Conservation (phyloP, 2,113 vertebrate species). For the Dasyornis broadbenti region DNA sequence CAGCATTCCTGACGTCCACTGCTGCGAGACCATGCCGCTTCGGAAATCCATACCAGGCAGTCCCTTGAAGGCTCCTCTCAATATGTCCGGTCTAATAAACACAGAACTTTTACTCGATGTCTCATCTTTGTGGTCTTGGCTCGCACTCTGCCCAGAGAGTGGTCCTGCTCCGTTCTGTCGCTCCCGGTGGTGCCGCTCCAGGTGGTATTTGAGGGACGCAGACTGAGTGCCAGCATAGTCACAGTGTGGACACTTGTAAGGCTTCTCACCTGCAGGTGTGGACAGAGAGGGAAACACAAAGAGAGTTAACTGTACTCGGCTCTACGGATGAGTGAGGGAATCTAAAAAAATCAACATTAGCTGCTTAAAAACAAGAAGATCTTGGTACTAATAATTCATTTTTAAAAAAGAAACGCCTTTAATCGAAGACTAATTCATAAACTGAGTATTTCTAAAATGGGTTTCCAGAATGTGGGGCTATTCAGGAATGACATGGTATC, state of each 20-base stretch:
- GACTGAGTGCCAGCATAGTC: constrained; percentile 98
- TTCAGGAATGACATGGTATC: constrained; percentile 74
- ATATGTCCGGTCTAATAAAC: constrained; percentile 91
- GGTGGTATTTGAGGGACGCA: constrained; percentile 95
- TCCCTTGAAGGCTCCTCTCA: constrained; percentile 91
- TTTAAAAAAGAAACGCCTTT: constrained; percentile 47
- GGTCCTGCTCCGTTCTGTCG: constrained; percentile 88
- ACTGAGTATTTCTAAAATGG: constrained; percentile 53
- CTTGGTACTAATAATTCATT: constrained; percentile 55
- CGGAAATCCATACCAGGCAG: constrained; percentile 90
- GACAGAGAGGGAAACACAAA: constrained; percentile 4
- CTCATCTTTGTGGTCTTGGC: constrained; percentile 89
- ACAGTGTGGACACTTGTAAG: constrained; percentile 97
- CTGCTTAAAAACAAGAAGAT: constrained; percentile 40
- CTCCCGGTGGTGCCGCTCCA: constrained; percentile 95
- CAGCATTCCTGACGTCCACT: constrained; percentile 85
- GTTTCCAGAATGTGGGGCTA: constrained; percentile 65
- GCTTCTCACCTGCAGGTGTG: constrained; percentile 88
- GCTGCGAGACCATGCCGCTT: constrained; percentile 84
- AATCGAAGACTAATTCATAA: constrained; percentile 67
- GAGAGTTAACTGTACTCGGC: constrained; percentile 50
- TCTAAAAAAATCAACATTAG: constrained; percentile 24
- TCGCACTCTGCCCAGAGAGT: constrained; percentile 76
- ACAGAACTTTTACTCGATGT: constrained; percentile 77
- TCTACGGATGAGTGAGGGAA: background rate